Base-by-base conservation (phyloP, 2,888 invertebrate species). In the Octodonta nipae region DNA sequence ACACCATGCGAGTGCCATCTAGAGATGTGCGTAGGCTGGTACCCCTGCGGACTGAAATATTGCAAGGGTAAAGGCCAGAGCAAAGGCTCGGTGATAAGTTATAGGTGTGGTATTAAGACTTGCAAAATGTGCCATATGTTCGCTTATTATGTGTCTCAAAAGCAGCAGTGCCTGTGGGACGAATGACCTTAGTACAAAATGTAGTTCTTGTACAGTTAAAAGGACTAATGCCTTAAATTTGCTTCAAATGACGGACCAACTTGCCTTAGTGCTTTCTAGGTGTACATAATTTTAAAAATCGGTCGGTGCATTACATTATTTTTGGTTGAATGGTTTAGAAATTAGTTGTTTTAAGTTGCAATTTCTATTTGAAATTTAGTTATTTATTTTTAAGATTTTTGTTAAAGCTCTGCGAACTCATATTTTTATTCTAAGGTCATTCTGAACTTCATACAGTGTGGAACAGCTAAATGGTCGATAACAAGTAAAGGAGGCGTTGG, bases 41-140 rank as follows among this genome's bases (percentile, higher is more conserved):
- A 89, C 62, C 92, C 93, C 0, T 93, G 92, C 60, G 89, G 88
- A 13, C 68, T 93, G 26, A 92, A 92, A 57, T 93, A 89, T 64
- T 93, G 93, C 64, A 85, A 87, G 45, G 55, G 64, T 30, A 61
- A 61, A 43, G 61, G 59, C 12, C 56, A 56, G 28, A 57, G 62
- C 12, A 70, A 70, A 44, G 74, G 71, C 56, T 76, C 69, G 34
- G 74, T 71, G 4, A 66, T 70, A 45, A 71, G 70, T 32, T 92
- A 91, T 65, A 72, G 92, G 32, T 93, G 93, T 59, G 93, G 93
- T 42, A 93, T 93, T 55, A 89, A 91, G 64, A 93, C 93, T 0
- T 93, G 93, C 61, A 76, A 81, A 51, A 80, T 85, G 58, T 91
- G 91, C 63, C 79, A 84, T 59, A 73, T 82, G 45, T 91, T 89